A percentile compares a stretch with the other conserved stretches of the same genome.
Conservation (phyloP, 2,888 invertebrate genomes). For the Microplitis deprimator region DNA sequence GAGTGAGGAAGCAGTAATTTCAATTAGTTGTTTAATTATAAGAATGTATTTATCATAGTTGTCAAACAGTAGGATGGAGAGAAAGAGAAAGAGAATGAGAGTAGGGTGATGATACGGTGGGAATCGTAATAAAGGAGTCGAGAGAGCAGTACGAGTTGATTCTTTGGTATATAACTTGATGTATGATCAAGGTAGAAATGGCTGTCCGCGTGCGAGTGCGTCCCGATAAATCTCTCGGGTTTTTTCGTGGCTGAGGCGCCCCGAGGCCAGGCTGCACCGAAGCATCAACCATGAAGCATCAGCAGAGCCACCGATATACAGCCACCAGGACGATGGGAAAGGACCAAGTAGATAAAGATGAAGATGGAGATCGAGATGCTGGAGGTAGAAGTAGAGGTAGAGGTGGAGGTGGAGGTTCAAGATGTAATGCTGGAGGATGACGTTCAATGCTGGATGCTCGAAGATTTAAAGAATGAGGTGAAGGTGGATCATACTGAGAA, state of each 20-base stretch:
- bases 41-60: not conserved
- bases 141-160: conserved; percentile 5
- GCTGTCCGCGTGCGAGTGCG: conserved; percentile 63
- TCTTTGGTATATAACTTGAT: conserved; percentile 53
- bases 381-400: not conserved
- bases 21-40: not conserved
- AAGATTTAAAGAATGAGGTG: not conserved
- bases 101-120: not conserved
- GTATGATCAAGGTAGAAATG: conserved; percentile 66
- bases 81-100: not conserved
- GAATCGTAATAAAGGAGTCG: conserved; percentile 8
- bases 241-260: conserved; percentile 52
- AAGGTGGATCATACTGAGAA: conserved; percentile 11
- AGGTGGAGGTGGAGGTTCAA: not conserved
- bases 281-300: conserved; percentile 2
- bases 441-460: conserved; percentile 1
- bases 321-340: conserved; percentile 16
- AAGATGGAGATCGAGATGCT: not conserved
- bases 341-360: not conserved
- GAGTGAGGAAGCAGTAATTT: not conserved
- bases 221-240: conserved; percentile 66
- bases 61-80: not conserved
- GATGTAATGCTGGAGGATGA: not conserved
- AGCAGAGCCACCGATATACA: conserved; percentile 25
- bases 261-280: conserved; percentile 30